Percentiles rank a stretch among this genome's conserved stretches.
Evolutionary conservation across 2,888 invertebrate species (phyloP).

Genomic region (Leptinotarsa peninsularis): DNA sequence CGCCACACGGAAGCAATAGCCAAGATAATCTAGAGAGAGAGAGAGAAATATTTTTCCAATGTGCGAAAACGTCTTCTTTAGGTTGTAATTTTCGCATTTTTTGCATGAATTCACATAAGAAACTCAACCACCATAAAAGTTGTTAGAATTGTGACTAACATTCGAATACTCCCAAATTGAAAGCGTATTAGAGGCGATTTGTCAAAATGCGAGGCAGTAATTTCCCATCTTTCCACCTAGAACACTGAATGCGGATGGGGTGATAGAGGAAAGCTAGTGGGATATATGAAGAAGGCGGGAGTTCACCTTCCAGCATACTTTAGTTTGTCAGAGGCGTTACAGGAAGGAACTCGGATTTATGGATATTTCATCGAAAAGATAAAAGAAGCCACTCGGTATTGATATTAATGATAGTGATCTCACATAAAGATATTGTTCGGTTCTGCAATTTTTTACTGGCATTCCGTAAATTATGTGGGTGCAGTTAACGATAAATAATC

Average conservation of each 20-base stretch:
- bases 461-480: neutral
- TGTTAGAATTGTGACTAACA: slow-evolving; percentile 27
- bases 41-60: neutral
- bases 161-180: slow-evolving; percentile 39
- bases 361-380: slow-evolving; percentile 2
- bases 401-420: neutral
- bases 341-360: neutral
- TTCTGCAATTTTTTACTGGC: neutral
- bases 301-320: slow-evolving; percentile 35
- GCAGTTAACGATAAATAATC: no score
- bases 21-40: no score
- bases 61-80: neutral
- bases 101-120: neutral
- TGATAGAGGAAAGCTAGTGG: slow-evolving; percentile 18
- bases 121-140: slow-evolving; percentile 12
- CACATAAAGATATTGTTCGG: neutral
- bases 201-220: slow-evolving; percentile 41
- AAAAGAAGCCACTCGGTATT: neutral
- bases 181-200: slow-evolving; percentile 41
- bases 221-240: slow-evolving; percentile 29
- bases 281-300: slow-evolving; percentile 33
- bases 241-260: neutral
- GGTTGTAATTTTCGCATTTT: neutral
- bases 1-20: no score
- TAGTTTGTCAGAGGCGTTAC: slow-evolving; percentile 32